Percentiles rank a stretch among this genome's conserved stretches.
phyloP scores from a whole-genome alignment of 2,113 vertebrate species.

The Coptodon bakossiorum region DNA sequence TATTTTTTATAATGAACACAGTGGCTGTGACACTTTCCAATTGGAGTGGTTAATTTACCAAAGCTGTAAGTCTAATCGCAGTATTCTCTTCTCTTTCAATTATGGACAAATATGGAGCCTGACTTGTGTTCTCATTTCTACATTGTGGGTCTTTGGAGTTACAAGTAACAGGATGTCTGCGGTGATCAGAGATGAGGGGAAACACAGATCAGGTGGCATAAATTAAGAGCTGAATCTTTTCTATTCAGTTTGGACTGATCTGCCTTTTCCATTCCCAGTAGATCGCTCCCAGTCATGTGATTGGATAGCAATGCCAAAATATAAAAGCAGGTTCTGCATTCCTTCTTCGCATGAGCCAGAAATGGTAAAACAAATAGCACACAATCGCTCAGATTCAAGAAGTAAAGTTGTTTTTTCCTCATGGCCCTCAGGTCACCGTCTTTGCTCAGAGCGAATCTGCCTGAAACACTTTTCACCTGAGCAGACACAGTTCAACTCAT shows the following conservation, averaged over 20 bases:
- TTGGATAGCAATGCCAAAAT: background rate
- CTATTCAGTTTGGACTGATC: background rate
- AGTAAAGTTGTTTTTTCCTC: background rate
- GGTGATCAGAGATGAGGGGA: background rate
- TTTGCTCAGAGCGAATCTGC: background rate
- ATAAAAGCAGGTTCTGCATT: background rate
- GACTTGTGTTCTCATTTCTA: background rate
- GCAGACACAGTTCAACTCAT: background rate
- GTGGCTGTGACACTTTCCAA: background rate
- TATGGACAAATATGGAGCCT: background rate
- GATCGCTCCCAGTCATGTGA: background rate
- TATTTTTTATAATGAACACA: background rate
- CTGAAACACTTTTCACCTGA: background rate
- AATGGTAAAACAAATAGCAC: background rate
- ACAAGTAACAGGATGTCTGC: background rate
- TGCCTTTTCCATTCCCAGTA: background rate
- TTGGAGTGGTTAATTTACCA: background rate
- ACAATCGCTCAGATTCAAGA: background rate
- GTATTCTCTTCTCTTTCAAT: background rate
- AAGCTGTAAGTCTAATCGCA: background rate
- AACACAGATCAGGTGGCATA: background rate
- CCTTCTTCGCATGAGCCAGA: background rate
- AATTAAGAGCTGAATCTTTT: slow-evolving; percentile 2
- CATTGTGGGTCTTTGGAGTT: background rate
- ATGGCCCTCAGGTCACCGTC: background rate